Percentiles rank a stretch among this genome's conserved stretches.
These are phyloP conservation scores for Ctenodactylus gundi DNA, from an alignment of 2,113 vertebrate genomes.

Conservation along the genomic window DNA sequence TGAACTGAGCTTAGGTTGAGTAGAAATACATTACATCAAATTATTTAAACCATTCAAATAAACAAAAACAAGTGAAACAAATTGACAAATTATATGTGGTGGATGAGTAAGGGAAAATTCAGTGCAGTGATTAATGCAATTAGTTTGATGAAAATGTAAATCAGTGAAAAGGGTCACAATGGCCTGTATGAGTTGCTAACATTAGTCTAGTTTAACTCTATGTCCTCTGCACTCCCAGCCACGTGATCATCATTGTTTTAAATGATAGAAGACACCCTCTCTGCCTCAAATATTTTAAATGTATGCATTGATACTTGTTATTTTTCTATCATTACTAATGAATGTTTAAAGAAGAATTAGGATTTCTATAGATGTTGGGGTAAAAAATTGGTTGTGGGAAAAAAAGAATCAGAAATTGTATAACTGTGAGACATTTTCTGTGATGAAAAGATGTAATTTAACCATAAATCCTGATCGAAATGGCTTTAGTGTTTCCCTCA, in stretches of 20 bases:
- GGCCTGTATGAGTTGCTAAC: neutral
- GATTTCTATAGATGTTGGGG: neutral
- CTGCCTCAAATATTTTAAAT: neutral
- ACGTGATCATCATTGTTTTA: neutral
- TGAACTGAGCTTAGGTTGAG: neutral
- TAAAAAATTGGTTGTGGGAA: neutral
- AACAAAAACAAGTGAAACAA: neutral
- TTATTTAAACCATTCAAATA: conserved; percentile 10
- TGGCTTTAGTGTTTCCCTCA: neutral
- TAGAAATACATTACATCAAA: neutral
- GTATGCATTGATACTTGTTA: neutral
- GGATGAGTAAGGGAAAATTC: neutral
- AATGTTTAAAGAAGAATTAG: neutral
- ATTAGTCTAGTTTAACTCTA: conserved; percentile 3
- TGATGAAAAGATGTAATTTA: neutral
- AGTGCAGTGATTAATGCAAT: neutral
- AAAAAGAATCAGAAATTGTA: neutral
- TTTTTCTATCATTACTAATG: neutral
- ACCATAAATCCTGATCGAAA: neutral
- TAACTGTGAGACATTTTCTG: neutral
- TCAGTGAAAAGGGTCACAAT: neutral
- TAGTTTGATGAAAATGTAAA: neutral
- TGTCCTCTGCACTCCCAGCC: neutral
- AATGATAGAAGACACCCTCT: neutral
- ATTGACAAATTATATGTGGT: neutral